Evolutionary conservation across 2,797 vertebrate species (phyloP).

Genomic region (Chrysocyon brachyurus): DNA sequence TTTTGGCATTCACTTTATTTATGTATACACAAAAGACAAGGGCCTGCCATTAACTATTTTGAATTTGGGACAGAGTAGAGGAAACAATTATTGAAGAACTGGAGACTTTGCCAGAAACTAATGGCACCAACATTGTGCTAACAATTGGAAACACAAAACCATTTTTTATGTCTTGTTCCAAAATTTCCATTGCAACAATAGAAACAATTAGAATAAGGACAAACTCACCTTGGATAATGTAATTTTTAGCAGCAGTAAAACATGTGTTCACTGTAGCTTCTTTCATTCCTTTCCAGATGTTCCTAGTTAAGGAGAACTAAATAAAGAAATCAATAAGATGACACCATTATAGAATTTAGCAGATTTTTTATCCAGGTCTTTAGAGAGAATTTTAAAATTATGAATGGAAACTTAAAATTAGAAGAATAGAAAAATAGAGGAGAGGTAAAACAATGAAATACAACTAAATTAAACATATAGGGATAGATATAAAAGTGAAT

Average conservation of each 20-base stretch:
- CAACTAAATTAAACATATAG: neutral
- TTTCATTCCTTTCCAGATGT: neutral
- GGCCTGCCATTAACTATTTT: neutral
- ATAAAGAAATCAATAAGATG: neutral
- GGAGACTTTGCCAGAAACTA: conserved; percentile 19
- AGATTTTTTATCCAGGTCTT: neutral
- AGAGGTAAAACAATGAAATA: neutral
- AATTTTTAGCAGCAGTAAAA: conserved; percentile 1
- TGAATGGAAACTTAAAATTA: neutral
- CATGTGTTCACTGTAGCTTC: neutral
- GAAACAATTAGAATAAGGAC: neutral
- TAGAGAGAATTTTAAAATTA: neutral
- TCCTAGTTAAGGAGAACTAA: neutral
- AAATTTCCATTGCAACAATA: neutral
- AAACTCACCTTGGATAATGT: neutral
- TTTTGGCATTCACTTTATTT: neutral
- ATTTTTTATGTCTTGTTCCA: neutral
- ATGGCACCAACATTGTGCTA: neutral
- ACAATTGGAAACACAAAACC: neutral
- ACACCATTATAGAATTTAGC: neutral
- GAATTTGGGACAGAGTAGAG: neutral
- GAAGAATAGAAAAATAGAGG: neutral
- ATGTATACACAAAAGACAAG: neutral
- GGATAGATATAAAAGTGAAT: neutral
- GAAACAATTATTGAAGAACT: neutral